Base-by-base conservation (phyloP, 2,888 invertebrate species). In the Agrochola lychnidis region DNA sequence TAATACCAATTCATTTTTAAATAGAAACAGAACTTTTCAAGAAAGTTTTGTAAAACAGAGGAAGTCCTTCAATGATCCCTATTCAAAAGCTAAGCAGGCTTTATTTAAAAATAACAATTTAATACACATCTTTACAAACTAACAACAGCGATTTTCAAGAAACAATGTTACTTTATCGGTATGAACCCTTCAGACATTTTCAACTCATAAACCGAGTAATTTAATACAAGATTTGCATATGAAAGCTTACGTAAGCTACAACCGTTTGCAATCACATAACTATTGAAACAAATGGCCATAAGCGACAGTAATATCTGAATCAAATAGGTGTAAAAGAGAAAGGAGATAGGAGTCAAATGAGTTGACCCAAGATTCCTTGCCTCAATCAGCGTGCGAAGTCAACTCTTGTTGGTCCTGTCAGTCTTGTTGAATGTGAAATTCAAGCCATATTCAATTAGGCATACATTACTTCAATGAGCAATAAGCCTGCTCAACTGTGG, bases 371-470 rank as follows among this genome's bases (percentile, higher is more conserved):
- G 94, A 95, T 95, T 95, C 95, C 91, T 92, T 86, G 85, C 89
- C 87, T 93, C 95, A 96, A 96, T 96, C 96, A 95, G 95, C 95
- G 95, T 95, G 96, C 96, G 94, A 96, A 96, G 95, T 91, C 87
- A 92, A 89, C 78, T 91, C 90, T 91, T 94, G 92, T 95, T 95
- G 92, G 91, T 93, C 91, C 92, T 91, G 91, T 92, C 91, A 90
- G 86, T 90, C 92, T 91, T 88, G 90, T 94, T 94, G 92, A 92
- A 90, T 88, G 90, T 92, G 95, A 93, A 93, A 95, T 93, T 92
- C 92, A 93, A 96, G 93, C 91, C 91, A 91, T 91, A 93, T 93
- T 94, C 91, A 93, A 95, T 95, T 94, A 92, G 84, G 79, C 77
- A 83, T 89, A 91, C 90, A 74, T 92, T 92, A 93, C 93, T 93